Conservation (phyloP, 1,140 invertebrate genomes). For the Drosophila truncata region DNA sequence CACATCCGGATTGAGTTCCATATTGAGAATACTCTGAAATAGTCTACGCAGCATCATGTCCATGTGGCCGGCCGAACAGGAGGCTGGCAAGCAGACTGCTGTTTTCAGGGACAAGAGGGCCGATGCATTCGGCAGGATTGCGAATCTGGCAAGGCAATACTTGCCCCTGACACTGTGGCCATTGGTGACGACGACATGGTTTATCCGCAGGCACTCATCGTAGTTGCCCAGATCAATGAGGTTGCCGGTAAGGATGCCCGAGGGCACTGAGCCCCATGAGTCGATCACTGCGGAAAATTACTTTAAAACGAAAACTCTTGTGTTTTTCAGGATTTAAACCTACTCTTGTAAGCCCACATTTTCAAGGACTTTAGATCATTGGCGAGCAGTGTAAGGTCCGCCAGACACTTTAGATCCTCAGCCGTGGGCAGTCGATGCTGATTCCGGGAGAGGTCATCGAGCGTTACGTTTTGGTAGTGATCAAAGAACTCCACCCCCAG, state of each 20-base stretch:
- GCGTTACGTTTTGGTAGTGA: conserved; percentile 28
- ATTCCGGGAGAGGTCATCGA: neutral
- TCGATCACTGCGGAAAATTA: conserved; percentile 39
- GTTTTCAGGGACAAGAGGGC: conserved; percentile 6
- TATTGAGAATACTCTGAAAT: conserved; percentile 25
- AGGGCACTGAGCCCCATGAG: conserved; percentile 57
- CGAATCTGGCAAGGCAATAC: conserved; percentile 33
- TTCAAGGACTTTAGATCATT: conserved; percentile 7
- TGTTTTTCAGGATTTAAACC: neutral
- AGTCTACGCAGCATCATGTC: conserved; percentile 33
- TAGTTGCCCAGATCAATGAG: conserved; percentile 54
- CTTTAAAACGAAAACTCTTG: neutral
- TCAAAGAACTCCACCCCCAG: conserved; percentile 36
- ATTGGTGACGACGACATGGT: conserved; percentile 9
- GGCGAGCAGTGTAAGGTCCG: conserved; percentile 14
- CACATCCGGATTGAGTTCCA: conserved; percentile 3
- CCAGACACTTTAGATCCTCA: conserved; percentile 29
- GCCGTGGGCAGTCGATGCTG: neutral
- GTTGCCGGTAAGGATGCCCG: conserved; percentile 52
- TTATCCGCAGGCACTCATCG: conserved; percentile 52
- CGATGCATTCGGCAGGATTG: neutral
- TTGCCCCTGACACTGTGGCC: conserved; percentile 40
- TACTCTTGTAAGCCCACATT: conserved; percentile 34
- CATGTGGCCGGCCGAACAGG: conserved; percentile 41
- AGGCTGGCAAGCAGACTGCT: conserved; percentile 48